These are phyloP conservation scores for Tachina lurida DNA, from an alignment of 2,888 invertebrate species.

Conservation along the genomic window DNA sequence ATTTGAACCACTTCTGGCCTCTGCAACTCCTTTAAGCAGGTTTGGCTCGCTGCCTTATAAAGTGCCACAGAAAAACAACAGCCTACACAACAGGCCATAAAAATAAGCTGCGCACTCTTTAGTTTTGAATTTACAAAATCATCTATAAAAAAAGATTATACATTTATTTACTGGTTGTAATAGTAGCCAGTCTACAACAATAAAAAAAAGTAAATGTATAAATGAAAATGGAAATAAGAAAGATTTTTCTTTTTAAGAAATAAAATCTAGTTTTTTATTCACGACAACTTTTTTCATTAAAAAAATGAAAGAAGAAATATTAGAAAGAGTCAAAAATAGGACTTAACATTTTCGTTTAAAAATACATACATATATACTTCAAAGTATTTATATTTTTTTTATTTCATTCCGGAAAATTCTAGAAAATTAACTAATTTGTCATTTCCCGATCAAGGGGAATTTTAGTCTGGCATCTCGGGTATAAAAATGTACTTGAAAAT, in stretches of 20 bases:
- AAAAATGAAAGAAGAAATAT: not conserved
- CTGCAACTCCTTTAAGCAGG: slow-evolving; percentile 13
- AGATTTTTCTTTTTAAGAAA: slow-evolving; percentile 4
- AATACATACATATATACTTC: not conserved
- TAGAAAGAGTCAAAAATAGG: not conserved
- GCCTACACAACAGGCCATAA: slow-evolving; percentile 59
- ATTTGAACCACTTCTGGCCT: slow-evolving; percentile 9
- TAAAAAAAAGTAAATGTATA: not conserved
- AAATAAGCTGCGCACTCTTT: slow-evolving; percentile 41
- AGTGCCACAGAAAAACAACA: slow-evolving; percentile 38
- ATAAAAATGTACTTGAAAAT: no score
- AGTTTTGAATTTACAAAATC: slow-evolving; percentile 19
- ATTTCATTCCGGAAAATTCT: not conserved
- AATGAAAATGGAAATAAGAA: not conserved
- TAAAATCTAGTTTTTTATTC: not conserved
- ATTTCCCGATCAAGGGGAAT: no score
- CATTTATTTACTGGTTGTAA: slow-evolving; percentile 2
- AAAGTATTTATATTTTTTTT: not conserved
- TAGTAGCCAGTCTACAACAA: not conserved
- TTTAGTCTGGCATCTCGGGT: no score
- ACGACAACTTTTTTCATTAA: not conserved
- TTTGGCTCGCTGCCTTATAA: slow-evolving; percentile 29
- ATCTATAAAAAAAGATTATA: slow-evolving; percentile 5
- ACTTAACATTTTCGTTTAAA: not conserved
- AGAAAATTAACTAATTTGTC: no score